A percentile compares a stretch with the other conserved stretches of the same genome.
phyloP scores from a whole-genome alignment of 2,888 invertebrate genomes.

The Megalurothrips usitatus region DNA sequence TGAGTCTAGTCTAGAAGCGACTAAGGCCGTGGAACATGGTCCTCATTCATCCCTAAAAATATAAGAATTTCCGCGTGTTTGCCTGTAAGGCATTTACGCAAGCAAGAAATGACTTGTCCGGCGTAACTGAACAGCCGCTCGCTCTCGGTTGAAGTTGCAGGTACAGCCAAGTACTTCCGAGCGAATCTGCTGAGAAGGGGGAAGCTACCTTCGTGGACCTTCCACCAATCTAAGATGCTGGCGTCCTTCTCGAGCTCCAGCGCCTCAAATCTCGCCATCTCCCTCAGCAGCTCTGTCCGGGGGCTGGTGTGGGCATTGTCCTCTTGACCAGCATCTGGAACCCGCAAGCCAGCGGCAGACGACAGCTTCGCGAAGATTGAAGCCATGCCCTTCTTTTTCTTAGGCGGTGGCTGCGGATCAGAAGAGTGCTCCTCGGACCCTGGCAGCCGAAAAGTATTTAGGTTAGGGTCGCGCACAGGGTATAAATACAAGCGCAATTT shows the following conservation, averaged over 20 bases:
- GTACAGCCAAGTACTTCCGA: neutral
- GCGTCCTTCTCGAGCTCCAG: neutral
- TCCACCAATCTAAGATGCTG: neutral
- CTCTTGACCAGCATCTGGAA: neutral
- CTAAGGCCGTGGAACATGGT: neutral
- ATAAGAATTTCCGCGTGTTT: neutral
- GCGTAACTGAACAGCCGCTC: neutral
- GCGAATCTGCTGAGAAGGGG: neutral
- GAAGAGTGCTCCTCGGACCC: neutral
- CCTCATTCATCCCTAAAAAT: neutral
- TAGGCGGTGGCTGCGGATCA: neutral
- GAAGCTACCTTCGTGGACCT: neutral
- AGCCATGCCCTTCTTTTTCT: neutral
- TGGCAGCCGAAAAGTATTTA: neutral
- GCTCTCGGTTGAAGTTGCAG: neutral
- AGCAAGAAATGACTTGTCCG: neutral
- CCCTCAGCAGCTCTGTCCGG: neutral
- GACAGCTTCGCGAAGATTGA: neutral
- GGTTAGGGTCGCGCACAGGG: neutral
- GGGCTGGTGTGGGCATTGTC: neutral
- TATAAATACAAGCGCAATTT: neutral
- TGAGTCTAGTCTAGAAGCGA: no score
- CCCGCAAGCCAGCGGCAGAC: neutral
- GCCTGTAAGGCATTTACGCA: neutral
- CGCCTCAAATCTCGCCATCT: neutral